phyloP scores from a whole-genome alignment of 2,888 invertebrate genomes.

The Caenorhabditis wallacei region DNA sequence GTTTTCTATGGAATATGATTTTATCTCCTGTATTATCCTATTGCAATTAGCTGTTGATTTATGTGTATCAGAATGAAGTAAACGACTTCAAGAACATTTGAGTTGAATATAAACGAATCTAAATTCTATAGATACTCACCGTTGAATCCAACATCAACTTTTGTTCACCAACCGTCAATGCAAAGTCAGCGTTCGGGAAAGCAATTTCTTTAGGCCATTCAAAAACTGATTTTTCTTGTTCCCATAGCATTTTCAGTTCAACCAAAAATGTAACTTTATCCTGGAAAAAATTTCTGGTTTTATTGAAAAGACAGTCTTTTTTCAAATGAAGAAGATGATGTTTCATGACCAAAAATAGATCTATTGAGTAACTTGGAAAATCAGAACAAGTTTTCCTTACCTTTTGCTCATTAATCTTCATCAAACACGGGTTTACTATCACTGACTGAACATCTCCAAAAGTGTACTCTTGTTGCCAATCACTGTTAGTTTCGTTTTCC shows the following conservation, averaged over 20 bases:
- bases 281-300: slow-evolving; percentile 14
- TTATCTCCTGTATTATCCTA: no score
- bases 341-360: no score
- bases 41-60: no score
- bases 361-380: no score
- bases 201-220: slow-evolving; percentile 4
- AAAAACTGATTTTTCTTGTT: not conserved
- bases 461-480: slow-evolving; percentile 47
- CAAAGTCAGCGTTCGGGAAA: slow-evolving; percentile 22
- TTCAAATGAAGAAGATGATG: no score
- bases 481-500: slow-evolving; percentile 22
- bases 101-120: no score
- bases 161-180: slow-evolving; percentile 1
- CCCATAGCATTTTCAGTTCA: slow-evolving; percentile 15
- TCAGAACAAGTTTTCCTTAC: not conserved
- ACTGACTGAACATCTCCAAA: slow-evolving; percentile 25
- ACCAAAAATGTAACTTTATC: slow-evolving; percentile 48
- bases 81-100: no score
- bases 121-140: slow-evolving; percentile 11
- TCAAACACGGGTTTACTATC: slow-evolving; percentile 45
- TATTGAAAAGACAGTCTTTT: no score
- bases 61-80: no score
- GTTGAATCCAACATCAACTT: slow-evolving; percentile 29
- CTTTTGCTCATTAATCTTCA: slow-evolving; percentile 23
- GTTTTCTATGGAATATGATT: not conserved